Base-by-base conservation (phyloP, 2,113 vertebrate species). In the Eretmochelys imbricata region DNA sequence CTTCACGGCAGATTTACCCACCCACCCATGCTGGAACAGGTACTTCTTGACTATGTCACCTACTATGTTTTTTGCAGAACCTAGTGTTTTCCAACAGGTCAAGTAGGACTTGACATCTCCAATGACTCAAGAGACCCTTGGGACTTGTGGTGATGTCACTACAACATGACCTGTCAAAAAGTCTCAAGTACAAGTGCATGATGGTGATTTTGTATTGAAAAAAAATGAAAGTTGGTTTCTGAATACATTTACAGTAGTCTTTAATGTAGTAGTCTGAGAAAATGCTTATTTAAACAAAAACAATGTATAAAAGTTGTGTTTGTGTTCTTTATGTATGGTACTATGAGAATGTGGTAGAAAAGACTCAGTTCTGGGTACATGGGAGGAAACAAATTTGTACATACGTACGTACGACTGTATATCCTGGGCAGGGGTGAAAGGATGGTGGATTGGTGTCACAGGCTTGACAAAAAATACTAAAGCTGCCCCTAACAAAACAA, bases 161-260 rank as follows among this genome's bases (percentile, higher is more conserved):
- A 3, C n/a, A 82, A n/a, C 16, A 1, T 17, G 65, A 78, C 14
- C 24, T 48, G 88, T 5, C 53, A 54, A 88, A 54, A 85, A 0
- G 1, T 10, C 2, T 54, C 84, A 19, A 1, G 3, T 89, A 42
- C 48, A 48, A n/a, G 3, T 46, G 6, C 2, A 42, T 8, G 35
- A 78, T 50, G 0, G 0, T 25, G 2, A 24, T 19, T 81, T 62
- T 29, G 0, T 1, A 46, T 7, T 3, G 6, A 22, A 62, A 38
- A 38, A 13, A 5, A 57, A 57, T 27, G 25, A 57, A 27, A 27
- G 55, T 42, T 80, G 6, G 1, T 31, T 93, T 82, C 3, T 50
- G 84, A 46, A 54, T 50, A 75, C 10, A 57, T 1, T 17, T 7
- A 82, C 11, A 75, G 78, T 31, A 80, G 16, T 4, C 14, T 16